phyloP scores from a whole-genome alignment of 2,888 invertebrate genomes.

The Chelonus formosanus region DNA sequence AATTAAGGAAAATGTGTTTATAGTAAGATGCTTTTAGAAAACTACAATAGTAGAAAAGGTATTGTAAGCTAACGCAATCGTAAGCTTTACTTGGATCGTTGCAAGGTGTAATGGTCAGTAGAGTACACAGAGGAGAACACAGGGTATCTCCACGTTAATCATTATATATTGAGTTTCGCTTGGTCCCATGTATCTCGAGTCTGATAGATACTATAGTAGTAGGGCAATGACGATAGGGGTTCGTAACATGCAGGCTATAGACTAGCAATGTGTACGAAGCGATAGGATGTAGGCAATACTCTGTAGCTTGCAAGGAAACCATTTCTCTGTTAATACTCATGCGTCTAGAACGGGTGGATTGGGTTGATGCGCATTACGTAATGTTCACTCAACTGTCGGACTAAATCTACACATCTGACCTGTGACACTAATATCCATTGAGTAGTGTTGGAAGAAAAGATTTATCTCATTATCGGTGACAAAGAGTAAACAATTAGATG shows the following conservation, averaged over 20 bases:
- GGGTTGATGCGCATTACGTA: slow-evolving; percentile 50
- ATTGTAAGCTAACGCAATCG: slow-evolving; percentile 10
- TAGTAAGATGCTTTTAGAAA: too few relatives aligned
- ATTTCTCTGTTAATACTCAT: neutral
- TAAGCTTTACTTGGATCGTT: slow-evolving; percentile 12
- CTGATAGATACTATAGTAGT: slow-evolving; percentile 11
- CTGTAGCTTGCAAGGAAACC: slow-evolving; percentile 6
- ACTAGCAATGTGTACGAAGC: slow-evolving; percentile 2
- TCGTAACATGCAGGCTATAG: slow-evolving; percentile 15
- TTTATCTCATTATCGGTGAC: neutral
- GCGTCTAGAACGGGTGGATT: slow-evolving; percentile 42
- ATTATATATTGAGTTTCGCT: slow-evolving; percentile 27
- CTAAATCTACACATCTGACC: slow-evolving; percentile 47
- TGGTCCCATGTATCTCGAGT: slow-evolving; percentile 15
- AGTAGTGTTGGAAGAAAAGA: neutral
- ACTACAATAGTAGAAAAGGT: neutral
- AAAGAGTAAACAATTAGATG: too few relatives aligned
- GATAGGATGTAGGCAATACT: slow-evolving; percentile 7
- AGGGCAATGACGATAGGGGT: slow-evolving; percentile 18
- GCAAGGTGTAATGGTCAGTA: slow-evolving; percentile 15
- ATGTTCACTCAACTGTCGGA: slow-evolving; percentile 53
- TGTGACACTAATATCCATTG: neutral
- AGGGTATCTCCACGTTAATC: slow-evolving; percentile 21
- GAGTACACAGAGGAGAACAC: slow-evolving; percentile 20
- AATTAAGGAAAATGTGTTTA: too few relatives aligned